phyloP scores from a whole-genome alignment of 2,888 invertebrate species.

The Laothoe populi region DNA sequence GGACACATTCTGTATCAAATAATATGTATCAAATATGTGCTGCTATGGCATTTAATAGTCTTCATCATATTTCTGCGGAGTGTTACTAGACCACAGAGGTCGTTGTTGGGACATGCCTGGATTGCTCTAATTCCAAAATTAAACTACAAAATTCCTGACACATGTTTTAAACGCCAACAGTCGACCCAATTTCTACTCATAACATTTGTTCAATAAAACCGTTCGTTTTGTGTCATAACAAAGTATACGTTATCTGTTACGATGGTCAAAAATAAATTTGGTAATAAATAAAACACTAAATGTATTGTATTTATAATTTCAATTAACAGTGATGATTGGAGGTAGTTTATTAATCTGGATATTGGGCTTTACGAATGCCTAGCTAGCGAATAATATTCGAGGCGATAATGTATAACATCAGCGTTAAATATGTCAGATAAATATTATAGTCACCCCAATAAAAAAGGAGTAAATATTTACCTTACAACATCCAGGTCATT shows the following conservation, averaged over 20 bases:
- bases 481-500: not conserved
- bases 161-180: conserved; percentile 32
- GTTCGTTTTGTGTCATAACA: conserved; percentile 9
- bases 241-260: not conserved
- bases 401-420: too few relatives aligned
- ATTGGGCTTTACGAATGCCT: too few relatives aligned
- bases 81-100: not conserved
- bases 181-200: conserved; percentile 36
- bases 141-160: conserved; percentile 25
- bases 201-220: conserved; percentile 35
- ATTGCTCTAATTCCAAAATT: conserved; percentile 24
- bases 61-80: not conserved
- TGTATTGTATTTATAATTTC: too few relatives aligned
- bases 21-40: too few relatives aligned
- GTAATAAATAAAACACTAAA: not conserved
- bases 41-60: too few relatives aligned
- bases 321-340: too few relatives aligned
- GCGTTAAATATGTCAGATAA: too few relatives aligned
- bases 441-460: not conserved
- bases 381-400: too few relatives aligned
- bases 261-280: not conserved
- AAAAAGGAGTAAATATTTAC: not conserved
- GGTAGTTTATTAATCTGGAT: too few relatives aligned
- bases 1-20: too few relatives aligned
- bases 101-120: not conserved